Base-by-base conservation (phyloP, 2,113 vertebrate species). In the Turdus rufiventris region DNA sequence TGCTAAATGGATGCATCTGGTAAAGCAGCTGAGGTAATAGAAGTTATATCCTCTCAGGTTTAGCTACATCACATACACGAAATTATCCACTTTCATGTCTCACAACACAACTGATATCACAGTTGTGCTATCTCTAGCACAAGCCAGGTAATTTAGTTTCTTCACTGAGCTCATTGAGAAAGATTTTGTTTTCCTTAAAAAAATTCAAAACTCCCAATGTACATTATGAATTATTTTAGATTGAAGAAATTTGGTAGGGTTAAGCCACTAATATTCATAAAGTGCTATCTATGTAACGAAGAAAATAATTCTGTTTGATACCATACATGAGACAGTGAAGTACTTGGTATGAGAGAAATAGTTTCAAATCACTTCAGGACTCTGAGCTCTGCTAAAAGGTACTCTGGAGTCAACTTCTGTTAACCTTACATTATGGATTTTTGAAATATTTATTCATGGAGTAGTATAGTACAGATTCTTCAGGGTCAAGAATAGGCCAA, bases 201-300 rank as follows among this genome's bases (percentile, higher is more conserved):
- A 20, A 19, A 63, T 34, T 36, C n/a, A 61, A 6, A 4, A 28
- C 2, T 1, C 2, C 6, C 10, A n/a, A 24, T 26, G 2, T 20
- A 47, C 20, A 12, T 68, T 60, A 72, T 51, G 13, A 90, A 65
- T 85, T 74, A 48, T 33, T 89, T 78, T 72, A 72, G 17, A 65
- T 9, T 48, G 66, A 72, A 79, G 17, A 82, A 75, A 72, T 34
- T 71, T 48, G 16, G 10, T 61, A 72, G 5, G 14, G 1, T 6
- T 45, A 45, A 85, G 25, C 31, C 18, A 60, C 9, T 47, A n/a
- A 57, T 7, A 83, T 31, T 18, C 2, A 31, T 26, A 16, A 81
- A 71, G 6, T n/a, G 12, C 3, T 48, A 3, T 36, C 13, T n/a
- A 29, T 24, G 17, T 53, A 62, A 81, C 31, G 7, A 70, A 50